phyloP scores from a whole-genome alignment of 2,888 invertebrate species.

The Drosophila meridionalis region DNA sequence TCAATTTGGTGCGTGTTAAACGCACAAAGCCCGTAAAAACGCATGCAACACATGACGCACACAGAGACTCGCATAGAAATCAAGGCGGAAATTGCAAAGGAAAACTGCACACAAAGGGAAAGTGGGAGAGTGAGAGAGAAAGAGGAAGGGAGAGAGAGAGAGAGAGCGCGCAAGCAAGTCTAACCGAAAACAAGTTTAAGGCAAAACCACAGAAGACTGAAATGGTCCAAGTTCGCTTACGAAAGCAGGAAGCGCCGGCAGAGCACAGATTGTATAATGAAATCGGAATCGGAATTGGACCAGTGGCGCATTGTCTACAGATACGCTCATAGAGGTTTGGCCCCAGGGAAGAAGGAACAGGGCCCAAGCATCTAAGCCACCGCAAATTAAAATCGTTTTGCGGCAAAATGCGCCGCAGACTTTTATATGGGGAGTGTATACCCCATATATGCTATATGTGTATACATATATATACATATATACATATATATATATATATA shows the following conservation, averaged over 20 bases:
- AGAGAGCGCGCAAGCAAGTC: constrained; percentile 13
- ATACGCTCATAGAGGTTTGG: constrained; percentile 8
- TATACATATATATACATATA: constrained; percentile 23
- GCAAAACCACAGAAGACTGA: constrained; percentile 58
- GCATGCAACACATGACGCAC: constrained; percentile 60
- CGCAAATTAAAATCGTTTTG: constrained; percentile 78
- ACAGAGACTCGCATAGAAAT: constrained; percentile 17
- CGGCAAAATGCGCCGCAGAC: constrained; percentile 56
- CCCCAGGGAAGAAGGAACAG: neutral
- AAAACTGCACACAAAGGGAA: neutral
- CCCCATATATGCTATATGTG: constrained; percentile 11
- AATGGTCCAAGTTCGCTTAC: constrained; percentile 51
- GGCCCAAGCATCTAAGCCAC: constrained; percentile 40
- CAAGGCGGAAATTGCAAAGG: constrained; percentile 29
- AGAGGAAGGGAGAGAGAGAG: neutral
- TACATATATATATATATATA: neutral
- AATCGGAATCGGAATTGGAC: constrained; percentile 62
- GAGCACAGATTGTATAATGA: constrained; percentile 69
- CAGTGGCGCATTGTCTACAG: constrained; percentile 38
- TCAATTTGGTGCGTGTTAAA: constrained; percentile 46
- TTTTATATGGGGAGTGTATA: constrained; percentile 3
- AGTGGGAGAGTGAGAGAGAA: neutral
- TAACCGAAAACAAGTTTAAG: constrained; percentile 69
- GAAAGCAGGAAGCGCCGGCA: constrained; percentile 51
- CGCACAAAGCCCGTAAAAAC: constrained; percentile 37